Evolutionary conservation across 2,113 vertebrate genomes (phyloP), one percentile per base, ranked within the genome.

Genomic region (Rhabdornis inornatus): DNA sequence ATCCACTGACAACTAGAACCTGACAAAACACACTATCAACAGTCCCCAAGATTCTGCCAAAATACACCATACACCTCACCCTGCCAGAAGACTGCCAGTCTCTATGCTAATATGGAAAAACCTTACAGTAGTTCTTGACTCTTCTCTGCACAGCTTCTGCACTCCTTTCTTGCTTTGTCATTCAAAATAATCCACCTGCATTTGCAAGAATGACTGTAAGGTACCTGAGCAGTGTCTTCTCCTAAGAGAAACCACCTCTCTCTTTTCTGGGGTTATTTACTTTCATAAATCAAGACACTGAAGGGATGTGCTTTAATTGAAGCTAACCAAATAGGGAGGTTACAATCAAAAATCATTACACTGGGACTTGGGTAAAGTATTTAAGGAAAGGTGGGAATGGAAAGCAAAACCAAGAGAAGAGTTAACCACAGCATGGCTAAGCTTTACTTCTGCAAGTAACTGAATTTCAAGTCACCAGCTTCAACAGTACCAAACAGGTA

Each of bases 111-210:
- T 5, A 33, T 0, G 18, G n/a, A 59, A 83, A 96, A 93, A 45
- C 4, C 40, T 56, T 5, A 28, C 16, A 69, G 66, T 7, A 85
- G 40, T 23, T 72, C 47, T 49, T 66, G 60, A 42, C 11, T 21
- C 19, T 74, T 15, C 31, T 22, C 15, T 30, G 57, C 0, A 0
- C 11, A 63, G 50, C n/a, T 65, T 69, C 23, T 12, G 20, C 50
- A 42, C 31, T 45, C 28, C 44, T 40, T 59, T 69, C 25, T 14
- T 21, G 14, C 68, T 94, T 23, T 47, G 33, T 18, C 42, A 79
- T 80, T 79, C 63, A 59, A 72, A 75, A 2, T 63, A 66, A 69
- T 10, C 50, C 35, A 45, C 14, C 10, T 40, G n/a, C 17, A n/a
- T 25, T 35, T 77, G 30, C 42, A 87, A 79, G 37, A 91, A 87